phyloP scores from a whole-genome alignment of 2,888 invertebrate species.

The Rhimphoctona megacephalus region DNA sequence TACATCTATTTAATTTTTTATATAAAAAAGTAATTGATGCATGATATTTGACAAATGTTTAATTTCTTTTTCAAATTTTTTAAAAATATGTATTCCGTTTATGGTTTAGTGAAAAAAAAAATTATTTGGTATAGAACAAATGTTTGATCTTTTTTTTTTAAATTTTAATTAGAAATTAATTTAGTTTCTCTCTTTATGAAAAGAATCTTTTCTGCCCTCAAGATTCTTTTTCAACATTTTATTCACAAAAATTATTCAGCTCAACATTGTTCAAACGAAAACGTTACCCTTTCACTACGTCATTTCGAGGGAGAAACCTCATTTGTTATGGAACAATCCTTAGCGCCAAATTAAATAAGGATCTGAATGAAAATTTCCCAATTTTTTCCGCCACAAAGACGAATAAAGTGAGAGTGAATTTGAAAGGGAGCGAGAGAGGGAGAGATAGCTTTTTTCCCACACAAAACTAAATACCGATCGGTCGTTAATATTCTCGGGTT shows the following conservation, averaged over 20 bases:
- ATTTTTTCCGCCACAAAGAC: background rate
- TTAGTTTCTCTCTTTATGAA: background rate
- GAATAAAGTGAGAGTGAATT: background rate
- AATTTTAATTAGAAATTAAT: background rate
- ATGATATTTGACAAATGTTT: background rate
- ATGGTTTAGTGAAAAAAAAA: background rate
- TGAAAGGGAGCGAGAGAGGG: conserved; percentile 3
- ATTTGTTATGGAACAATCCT: background rate
- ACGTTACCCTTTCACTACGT: background rate
- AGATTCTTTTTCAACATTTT: background rate
- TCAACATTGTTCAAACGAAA: background rate
- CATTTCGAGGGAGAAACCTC: background rate
- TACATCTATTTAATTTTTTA: conserved; percentile 11
- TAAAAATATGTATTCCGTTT: background rate
- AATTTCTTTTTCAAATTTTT: background rate
- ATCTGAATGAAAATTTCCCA: background rate
- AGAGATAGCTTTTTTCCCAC: background rate
- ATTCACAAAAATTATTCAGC: background rate
- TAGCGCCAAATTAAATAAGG: background rate
- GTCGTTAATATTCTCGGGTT: conserved; percentile 64
- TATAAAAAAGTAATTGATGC: background rate
- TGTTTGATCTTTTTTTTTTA: background rate
- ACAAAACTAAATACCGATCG: conserved; percentile 55
- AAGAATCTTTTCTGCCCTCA: background rate
- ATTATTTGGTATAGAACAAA: background rate